Evolutionary conservation across 2,797 vertebrate genomes (phyloP), one percentile per base, ranked within the genome.

Genomic region (Enteromius argenteus): DNA sequence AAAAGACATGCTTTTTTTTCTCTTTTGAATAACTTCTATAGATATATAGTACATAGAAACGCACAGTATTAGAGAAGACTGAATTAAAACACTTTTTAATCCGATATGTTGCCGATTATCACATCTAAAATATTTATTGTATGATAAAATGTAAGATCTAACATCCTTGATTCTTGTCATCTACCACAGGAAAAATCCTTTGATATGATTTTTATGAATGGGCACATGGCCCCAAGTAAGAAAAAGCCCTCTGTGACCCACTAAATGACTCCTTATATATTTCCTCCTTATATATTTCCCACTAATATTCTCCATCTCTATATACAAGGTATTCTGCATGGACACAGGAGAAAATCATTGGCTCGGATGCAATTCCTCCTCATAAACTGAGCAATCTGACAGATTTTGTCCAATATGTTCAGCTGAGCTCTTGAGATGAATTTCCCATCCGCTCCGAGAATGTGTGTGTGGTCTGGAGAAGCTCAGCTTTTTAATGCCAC

Each of bases 401-500:
- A 42, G 67, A 79, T 83, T 72, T 76, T 74, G 68, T 66, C 27
- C 14, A 71, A 46, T 85, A 80, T 78, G 66, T 72, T 80, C 53
- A 76, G 27, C 49, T 39, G 46, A 66, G 62, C 64, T 53, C 81
- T 80, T 77, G 71, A 81, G 81, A 76, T 30, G 37, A 80, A 80
- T 62, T 84, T 37, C 44, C 56, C 37, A 32, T 80, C 19, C 71
- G 30, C 53, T 77, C n/a, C 23, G 66, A 2, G 44, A 44, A 11
- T 44, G 44, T 44, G 15, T 80, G 74, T 71, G 80, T 77, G 80
- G 66, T 69, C 64, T 58, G 83, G 49, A 73, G 39, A 64, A 69
- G 71, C 77, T 80, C 23, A n/a, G n/a, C 73, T 58, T 83, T 78
- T 83, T 83, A 74, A 83, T 85, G 77, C 81, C 74, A 37, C 60